These are phyloP conservation scores for Dasyprocta punctata DNA, from an alignment of 2,113 vertebrate genomes.

Conservation along the genomic window DNA sequence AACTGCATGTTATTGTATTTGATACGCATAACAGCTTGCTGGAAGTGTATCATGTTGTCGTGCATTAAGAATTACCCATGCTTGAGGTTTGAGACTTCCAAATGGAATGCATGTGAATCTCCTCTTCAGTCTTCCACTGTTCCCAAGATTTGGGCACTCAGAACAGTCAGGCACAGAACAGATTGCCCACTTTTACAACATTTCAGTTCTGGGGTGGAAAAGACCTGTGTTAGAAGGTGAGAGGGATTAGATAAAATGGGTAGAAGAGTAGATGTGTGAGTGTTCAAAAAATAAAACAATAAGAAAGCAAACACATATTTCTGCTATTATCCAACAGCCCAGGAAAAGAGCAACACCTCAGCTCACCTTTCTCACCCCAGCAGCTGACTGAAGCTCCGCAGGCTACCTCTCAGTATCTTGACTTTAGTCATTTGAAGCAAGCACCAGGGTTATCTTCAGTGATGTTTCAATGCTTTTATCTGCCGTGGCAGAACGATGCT, in stretches of 20 bases:
- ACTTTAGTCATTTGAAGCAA: not conserved
- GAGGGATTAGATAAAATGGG: not conserved
- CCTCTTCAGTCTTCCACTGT: not conserved
- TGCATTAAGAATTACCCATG: not conserved
- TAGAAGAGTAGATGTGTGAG: not conserved
- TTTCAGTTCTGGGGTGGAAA: constrained; percentile 31
- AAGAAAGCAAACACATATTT: not conserved
- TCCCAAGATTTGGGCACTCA: not conserved
- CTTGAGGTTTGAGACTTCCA: not conserved
- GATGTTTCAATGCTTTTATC: constrained; percentile 33
- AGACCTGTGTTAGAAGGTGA: not conserved
- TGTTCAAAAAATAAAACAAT: not conserved
- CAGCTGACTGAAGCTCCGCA: not conserved
- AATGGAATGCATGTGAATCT: not conserved
- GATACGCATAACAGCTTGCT: not conserved
- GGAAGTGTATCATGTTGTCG: not conserved
- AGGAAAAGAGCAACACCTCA: not conserved
- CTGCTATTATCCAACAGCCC: not conserved
- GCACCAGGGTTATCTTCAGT: not conserved
- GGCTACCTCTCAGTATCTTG: not conserved
- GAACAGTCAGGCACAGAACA: not conserved
- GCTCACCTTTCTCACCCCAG: not conserved
- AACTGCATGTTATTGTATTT: not conserved
- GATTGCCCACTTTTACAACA: not conserved
- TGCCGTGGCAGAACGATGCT: not conserved